These are phyloP conservation scores for Mionectes macconnelli DNA, from an alignment of 2,113 vertebrate species.

Conservation along the genomic window DNA sequence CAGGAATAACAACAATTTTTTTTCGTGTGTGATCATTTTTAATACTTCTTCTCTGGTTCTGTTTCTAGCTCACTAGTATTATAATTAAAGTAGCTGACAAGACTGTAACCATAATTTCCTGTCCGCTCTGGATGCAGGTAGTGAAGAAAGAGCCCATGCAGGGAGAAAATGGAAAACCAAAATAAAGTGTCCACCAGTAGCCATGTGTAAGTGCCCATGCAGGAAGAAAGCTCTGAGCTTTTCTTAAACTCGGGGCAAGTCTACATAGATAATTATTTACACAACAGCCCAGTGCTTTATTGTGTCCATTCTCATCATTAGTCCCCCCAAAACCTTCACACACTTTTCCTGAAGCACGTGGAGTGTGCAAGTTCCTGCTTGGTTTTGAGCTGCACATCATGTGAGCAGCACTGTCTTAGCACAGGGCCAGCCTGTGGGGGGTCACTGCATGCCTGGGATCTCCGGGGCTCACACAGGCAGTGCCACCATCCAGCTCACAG, in stretches of 20 bases:
- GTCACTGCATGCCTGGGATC: rapidly evolving
- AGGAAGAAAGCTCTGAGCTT: not conserved
- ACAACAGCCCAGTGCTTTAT: not conserved
- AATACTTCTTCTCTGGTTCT: not conserved
- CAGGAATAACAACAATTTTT: not conserved
- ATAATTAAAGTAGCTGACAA: not conserved
- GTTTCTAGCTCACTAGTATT: not conserved
- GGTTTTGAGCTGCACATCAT: not conserved
- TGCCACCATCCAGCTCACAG: not conserved
- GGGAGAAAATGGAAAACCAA: not conserved
- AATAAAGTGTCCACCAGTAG: not conserved
- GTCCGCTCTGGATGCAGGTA: not conserved
- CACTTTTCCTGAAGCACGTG: rapidly evolving
- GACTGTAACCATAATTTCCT: not conserved
- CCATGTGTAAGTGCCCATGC: not conserved
- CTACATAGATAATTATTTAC: not conserved
- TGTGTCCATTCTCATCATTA: rapidly evolving
- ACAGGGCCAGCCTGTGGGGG: not conserved
- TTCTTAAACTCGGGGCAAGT: not conserved
- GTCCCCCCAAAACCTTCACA: not conserved
- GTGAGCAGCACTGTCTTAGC: not conserved
- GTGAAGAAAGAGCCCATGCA: not conserved
- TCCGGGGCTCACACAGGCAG: rapidly evolving
- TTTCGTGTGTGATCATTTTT: not conserved
- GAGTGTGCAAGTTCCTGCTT: not conserved